Percentiles rank a stretch among this genome's conserved stretches.
Evolutionary conservation across 1,140 invertebrate genomes (phyloP).

Genomic region (Drosophila ohnishii): DNA sequence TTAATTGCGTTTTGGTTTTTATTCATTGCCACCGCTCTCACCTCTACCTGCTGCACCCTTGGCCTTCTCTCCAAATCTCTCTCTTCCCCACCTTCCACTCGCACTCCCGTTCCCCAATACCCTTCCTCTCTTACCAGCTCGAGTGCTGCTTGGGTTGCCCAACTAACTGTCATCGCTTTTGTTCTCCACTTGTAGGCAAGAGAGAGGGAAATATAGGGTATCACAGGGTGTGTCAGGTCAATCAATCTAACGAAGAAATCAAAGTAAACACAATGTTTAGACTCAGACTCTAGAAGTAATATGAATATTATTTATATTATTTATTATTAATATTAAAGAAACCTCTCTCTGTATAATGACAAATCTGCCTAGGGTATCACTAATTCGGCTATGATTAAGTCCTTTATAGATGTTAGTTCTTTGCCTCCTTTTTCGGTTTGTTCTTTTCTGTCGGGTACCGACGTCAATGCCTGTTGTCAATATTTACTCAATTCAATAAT

Average conservation of each 20-base stretch:
- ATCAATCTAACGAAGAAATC: neutral
- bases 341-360: too few species aligned
- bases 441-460: slow-evolving; percentile 40
- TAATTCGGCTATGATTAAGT: neutral
- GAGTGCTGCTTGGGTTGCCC: slow-evolving; percentile 3
- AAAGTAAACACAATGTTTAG: neutral
- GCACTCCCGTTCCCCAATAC: neutral
- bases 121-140: neutral
- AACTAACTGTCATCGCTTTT: slow-evolving; percentile 30
- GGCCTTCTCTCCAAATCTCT: slow-evolving; percentile 2
- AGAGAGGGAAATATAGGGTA: neutral
- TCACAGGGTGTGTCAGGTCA: too few species aligned
- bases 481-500: slow-evolving; percentile 49
- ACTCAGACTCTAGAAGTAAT: neutral
- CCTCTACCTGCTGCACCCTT: slow-evolving; percentile 17
- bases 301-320: neutral
- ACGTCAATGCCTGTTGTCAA: slow-evolving; percentile 48
- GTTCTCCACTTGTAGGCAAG: slow-evolving; percentile 1
- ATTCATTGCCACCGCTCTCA: slow-evolving; percentile 35
- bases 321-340: too few species aligned
- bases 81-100: neutral
- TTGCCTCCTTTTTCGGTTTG: slow-evolving; percentile 25
- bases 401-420: neutral
- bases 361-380: neutral
- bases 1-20: slow-evolving; percentile 36